Evolutionary conservation across 2,113 vertebrate genomes (phyloP).

Genomic region (Tamias sibiricus): DNA sequence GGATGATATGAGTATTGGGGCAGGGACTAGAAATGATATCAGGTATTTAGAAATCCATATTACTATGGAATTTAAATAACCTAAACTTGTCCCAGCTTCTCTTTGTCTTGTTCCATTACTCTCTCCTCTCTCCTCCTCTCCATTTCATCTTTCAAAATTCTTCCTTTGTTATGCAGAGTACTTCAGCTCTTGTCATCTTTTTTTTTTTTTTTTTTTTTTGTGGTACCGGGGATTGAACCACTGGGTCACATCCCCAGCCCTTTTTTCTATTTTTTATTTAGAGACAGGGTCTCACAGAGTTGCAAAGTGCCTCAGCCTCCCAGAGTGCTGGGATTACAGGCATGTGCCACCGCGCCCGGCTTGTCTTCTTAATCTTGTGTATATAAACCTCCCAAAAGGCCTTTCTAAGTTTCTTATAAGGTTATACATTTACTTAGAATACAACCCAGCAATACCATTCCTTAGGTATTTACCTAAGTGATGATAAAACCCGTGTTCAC

Average conservation of each 20-base stretch:
- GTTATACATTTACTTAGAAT: not conserved
- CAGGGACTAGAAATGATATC: not conserved
- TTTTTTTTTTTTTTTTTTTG: too few relatives aligned
- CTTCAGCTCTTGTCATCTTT: not conserved
- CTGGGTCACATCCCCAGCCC: too few relatives aligned
- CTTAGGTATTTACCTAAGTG: not conserved
- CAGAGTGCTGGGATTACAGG: too few relatives aligned
- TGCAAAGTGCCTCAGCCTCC: too few relatives aligned
- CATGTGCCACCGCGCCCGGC: too few relatives aligned
- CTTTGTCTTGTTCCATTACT: conserved; percentile 10
- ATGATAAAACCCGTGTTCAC: not conserved
- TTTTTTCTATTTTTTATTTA: too few relatives aligned
- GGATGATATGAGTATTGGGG: not conserved
- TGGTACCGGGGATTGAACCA: too few relatives aligned
- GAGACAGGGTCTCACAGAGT: too few relatives aligned
- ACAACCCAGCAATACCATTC: not conserved
- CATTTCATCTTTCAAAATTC: conserved; percentile 26
- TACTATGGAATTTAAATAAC: not conserved
- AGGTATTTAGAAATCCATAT: not conserved
- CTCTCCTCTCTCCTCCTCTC: not conserved
- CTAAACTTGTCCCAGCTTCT: not conserved
- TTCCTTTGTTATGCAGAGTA: not conserved
- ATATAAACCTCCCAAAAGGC: not conserved
- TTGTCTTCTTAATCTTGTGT: not conserved
- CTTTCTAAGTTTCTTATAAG: not conserved